phyloP scores from a whole-genome alignment of 1,140 invertebrate genomes.

The Hydropsyche tenuis region DNA sequence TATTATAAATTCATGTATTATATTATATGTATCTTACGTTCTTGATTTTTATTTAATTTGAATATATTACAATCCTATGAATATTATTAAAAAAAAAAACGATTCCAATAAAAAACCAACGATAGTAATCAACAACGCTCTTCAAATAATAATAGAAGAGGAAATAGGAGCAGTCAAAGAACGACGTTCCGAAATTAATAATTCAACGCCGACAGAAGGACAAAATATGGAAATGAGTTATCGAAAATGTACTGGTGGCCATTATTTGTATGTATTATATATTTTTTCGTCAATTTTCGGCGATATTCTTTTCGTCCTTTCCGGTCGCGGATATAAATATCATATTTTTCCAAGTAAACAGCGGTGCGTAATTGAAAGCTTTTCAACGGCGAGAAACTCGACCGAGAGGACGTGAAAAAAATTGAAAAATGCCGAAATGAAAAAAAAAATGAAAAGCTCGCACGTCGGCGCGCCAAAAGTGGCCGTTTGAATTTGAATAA shows the following conservation, averaged over 20 bases:
- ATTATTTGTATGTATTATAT: background rate
- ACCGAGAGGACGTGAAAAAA: background rate
- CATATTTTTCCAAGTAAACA: conserved; percentile 8
- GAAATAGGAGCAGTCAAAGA: too few species aligned
- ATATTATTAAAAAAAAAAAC: too few species aligned
- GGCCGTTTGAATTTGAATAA: conserved; percentile 27
- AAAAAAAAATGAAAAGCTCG: background rate
- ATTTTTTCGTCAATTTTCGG: conserved; percentile 15
- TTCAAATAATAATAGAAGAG: too few species aligned
- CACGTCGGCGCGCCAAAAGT: conserved; percentile 25
- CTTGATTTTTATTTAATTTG: too few species aligned
- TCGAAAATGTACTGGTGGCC: conserved; percentile 1
- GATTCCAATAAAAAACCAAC: too few species aligned
- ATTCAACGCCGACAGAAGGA: background rate
- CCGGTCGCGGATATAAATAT: conserved; percentile 27
- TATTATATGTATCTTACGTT: too few species aligned
- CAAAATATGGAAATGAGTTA: conserved; percentile 20
- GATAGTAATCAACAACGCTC: too few species aligned
- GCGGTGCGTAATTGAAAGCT: conserved; percentile 9
- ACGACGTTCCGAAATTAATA: too few species aligned
- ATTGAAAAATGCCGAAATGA: background rate
- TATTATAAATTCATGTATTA: too few species aligned
- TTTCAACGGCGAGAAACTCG: background rate
- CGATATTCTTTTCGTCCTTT: conserved; percentile 20
- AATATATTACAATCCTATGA: too few species aligned